These are phyloP conservation scores for Pterostichus niger DNA, from an alignment of 2,888 invertebrate species.

Conservation along the genomic window DNA sequence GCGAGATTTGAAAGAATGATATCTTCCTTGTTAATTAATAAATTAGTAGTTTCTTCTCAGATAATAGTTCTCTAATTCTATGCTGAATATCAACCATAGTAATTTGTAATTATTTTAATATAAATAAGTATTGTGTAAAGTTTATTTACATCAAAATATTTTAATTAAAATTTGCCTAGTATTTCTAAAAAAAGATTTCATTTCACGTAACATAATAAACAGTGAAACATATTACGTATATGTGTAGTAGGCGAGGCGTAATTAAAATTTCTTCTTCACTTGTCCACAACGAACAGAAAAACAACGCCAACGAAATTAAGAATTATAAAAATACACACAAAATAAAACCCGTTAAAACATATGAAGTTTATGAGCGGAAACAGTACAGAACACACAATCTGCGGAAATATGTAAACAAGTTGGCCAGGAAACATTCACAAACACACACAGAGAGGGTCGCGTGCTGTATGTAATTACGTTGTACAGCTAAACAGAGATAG, in stretches of 20 bases:
- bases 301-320: not conserved
- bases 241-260: not conserved
- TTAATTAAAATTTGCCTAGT: too few relatives aligned
- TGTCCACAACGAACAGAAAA: not conserved
- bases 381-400: constrained; percentile 12
- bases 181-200: not conserved
- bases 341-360: not conserved
- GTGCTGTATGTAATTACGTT: not conserved
- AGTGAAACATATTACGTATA: too few relatives aligned
- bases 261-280: not conserved
- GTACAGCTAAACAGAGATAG: not conserved
- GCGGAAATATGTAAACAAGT: constrained; percentile 46
- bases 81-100: too few relatives aligned
- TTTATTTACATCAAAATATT: too few relatives aligned
- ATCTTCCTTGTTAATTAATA: too few relatives aligned
- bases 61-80: too few relatives aligned
- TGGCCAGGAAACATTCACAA: not conserved
- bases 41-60: too few relatives aligned
- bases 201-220: too few relatives aligned
- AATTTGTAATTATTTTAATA: too few relatives aligned
- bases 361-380: constrained; percentile 9
- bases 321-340: constrained; percentile 18
- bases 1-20: too few relatives aligned
- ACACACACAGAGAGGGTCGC: not conserved
- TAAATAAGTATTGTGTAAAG: too few relatives aligned